Percentiles rank a stretch among this genome's conserved stretches.
These are phyloP conservation scores for Platycheirus albimanus DNA, from an alignment of 2,888 invertebrate species.

Conservation along the genomic window DNA sequence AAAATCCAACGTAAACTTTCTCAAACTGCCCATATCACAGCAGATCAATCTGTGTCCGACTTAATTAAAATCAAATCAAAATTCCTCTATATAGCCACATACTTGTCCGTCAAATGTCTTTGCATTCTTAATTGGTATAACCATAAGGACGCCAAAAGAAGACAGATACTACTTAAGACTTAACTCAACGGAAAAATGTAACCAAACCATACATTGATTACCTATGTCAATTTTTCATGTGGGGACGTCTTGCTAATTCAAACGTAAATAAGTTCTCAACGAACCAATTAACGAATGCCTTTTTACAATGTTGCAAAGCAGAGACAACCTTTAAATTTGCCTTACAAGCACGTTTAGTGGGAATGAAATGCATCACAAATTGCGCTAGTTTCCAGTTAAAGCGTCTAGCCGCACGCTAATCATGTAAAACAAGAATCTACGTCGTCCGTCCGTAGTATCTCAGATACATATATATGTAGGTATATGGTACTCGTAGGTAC, in stretches of 20 bases:
- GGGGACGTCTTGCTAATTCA: neutral
- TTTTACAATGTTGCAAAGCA: conserved; percentile 20
- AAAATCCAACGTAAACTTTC: too few relatives aligned
- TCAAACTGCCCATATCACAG: too few relatives aligned
- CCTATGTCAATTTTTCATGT: too few relatives aligned
- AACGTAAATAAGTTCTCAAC: conserved; percentile 18
- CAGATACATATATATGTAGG: neutral
- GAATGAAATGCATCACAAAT: conserved; percentile 24
- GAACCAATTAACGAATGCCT: conserved; percentile 28
- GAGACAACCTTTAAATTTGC: conserved; percentile 20
- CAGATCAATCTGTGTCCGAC: too few relatives aligned
- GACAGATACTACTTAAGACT: too few relatives aligned
- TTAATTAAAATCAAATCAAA: too few relatives aligned
- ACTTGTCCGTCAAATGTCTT: too few relatives aligned
- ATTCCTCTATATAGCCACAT: too few relatives aligned
- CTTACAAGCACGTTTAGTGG: conserved; percentile 10
- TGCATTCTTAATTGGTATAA: too few relatives aligned
- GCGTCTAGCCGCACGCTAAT: conserved; percentile 22
- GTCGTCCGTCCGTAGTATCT: neutral
- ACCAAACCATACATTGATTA: too few relatives aligned
- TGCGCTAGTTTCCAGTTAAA: conserved; percentile 32
- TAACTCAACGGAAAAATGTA: too few relatives aligned
- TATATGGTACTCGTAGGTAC: neutral
- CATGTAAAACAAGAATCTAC: conserved; percentile 28
- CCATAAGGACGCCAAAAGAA: too few relatives aligned